phyloP scores from a whole-genome alignment of 1,140 invertebrate genomes.

The Plectrocnemia conspersa region DNA sequence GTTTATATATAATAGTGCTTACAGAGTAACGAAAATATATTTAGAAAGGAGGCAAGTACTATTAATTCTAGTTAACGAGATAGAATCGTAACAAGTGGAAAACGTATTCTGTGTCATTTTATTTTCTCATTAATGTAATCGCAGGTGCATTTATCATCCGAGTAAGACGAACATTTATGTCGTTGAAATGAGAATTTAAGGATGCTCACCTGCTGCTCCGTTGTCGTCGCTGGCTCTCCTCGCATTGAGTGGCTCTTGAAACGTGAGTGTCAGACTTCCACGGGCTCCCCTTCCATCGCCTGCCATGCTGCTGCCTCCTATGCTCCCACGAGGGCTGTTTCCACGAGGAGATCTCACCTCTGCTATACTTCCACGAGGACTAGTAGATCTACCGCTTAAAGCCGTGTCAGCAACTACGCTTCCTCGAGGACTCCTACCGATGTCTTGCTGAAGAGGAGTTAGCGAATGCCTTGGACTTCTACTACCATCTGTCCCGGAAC shows the following conservation, averaged over 20 bases:
- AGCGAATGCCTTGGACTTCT: conserved; percentile 58
- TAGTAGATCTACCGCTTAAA: conserved; percentile 46
- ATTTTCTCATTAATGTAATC: too few species aligned
- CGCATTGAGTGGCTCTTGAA: conserved; percentile 57
- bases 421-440: conserved; percentile 46
- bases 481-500: conserved; percentile 47
- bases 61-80: too few species aligned
- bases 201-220: conserved; percentile 17
- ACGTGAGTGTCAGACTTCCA: conserved; percentile 54
- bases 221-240: conserved; percentile 59
- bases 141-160: too few species aligned
- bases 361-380: conserved; percentile 60
- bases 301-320: conserved; percentile 52
- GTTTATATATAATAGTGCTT: too few species aligned
- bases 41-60: too few species aligned
- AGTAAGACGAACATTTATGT: too few species aligned
- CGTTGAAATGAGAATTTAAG: too few species aligned
- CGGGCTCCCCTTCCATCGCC: conserved; percentile 52
- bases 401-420: conserved; percentile 44
- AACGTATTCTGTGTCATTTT: too few species aligned
- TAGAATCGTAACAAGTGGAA: too few species aligned
- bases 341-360: conserved; percentile 46
- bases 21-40: too few species aligned
- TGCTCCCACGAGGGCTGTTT: conserved; percentile 58
- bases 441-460: conserved; percentile 41